Percentiles rank a stretch among this genome's conserved stretches.
Evolutionary conservation across 2,797 vertebrate species (phyloP).

Genomic region (Acanthurus lineatus): DNA sequence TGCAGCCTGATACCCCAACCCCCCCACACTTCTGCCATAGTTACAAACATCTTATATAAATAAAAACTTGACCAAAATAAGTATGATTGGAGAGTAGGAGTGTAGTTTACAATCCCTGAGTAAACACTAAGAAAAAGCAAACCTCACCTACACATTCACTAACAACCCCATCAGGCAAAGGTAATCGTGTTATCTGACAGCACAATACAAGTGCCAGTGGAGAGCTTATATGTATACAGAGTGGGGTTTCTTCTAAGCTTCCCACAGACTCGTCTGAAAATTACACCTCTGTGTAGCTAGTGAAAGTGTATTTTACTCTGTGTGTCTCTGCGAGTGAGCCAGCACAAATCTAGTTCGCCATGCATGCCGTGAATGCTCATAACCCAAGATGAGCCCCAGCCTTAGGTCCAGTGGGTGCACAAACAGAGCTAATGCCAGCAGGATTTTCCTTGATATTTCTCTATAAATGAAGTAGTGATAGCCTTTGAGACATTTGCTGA

Average conservation of each 20-base stretch:
- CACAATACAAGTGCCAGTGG: slow-evolving; percentile 17
- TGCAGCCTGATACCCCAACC: neutral
- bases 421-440: slow-evolving; percentile 49
- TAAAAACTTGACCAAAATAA: slow-evolving; percentile 7
- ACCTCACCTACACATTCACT: slow-evolving; percentile 6
- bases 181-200: slow-evolving; percentile 36
- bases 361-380: slow-evolving; percentile 65
- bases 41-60: too few relatives aligned
- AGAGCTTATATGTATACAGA: slow-evolving; percentile 41
- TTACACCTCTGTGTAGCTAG: slow-evolving; percentile 37
- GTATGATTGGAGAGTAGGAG: neutral
- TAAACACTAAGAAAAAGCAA: slow-evolving; percentile 20
- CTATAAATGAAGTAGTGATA: slow-evolving; percentile 24
- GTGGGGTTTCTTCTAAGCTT: slow-evolving; percentile 27
- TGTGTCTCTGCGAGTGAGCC: slow-evolving; percentile 34
- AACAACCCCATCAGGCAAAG: slow-evolving; percentile 32
- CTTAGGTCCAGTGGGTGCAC: slow-evolving; percentile 73
- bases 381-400: slow-evolving; percentile 51
- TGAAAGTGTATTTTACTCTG: slow-evolving; percentile 31
- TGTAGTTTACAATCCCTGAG: neutral
- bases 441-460: slow-evolving; percentile 31
- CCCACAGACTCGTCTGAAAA: slow-evolving; percentile 54
- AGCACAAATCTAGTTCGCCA: slow-evolving; percentile 43
- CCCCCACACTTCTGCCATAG: neutral
- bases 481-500: slow-evolving; percentile 14